A percentile compares a stretch with the other conserved stretches of the same genome.
phyloP scores from a whole-genome alignment of 2,113 vertebrate species.

The Stegostoma tigrinum region DNA sequence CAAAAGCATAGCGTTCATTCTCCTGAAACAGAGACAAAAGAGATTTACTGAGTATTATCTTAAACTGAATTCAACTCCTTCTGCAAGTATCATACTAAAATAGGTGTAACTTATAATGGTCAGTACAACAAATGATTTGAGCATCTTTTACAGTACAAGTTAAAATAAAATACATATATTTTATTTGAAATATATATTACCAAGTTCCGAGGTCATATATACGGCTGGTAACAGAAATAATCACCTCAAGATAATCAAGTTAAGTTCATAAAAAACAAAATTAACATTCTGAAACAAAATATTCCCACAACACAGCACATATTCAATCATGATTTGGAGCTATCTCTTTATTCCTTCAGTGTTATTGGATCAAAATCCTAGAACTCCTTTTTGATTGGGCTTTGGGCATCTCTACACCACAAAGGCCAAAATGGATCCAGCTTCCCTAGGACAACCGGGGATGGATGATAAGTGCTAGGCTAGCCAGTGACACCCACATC shows the following conservation, averaged over 20 bases:
- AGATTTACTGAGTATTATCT: not conserved
- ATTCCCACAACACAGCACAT: not conserved
- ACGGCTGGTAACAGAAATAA: not conserved
- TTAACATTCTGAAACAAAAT: not conserved
- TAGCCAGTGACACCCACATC: too few relatives aligned
- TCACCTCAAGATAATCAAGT: not conserved
- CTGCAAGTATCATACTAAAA: not conserved
- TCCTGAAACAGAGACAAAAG: slow-evolving; percentile 61
- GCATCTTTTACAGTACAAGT: not conserved
- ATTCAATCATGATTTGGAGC: too few relatives aligned
- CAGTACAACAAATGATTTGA: not conserved
- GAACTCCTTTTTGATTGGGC: too few relatives aligned
- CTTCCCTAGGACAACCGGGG: too few relatives aligned
- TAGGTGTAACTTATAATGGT: not conserved
- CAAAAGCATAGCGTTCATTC: slow-evolving; percentile 90
- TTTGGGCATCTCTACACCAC: too few relatives aligned
- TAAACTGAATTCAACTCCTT: not conserved
- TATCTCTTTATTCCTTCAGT: too few relatives aligned
- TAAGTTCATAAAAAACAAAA: not conserved
- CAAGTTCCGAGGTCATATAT: not conserved
- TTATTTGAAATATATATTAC: not conserved
- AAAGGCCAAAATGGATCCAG: too few relatives aligned
- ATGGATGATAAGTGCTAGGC: too few relatives aligned
- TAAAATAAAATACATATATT: not conserved
- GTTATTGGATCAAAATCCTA: too few relatives aligned